Base-by-base conservation (phyloP, 2,888 invertebrate genomes). In the Lasioglossum calceatum region DNA sequence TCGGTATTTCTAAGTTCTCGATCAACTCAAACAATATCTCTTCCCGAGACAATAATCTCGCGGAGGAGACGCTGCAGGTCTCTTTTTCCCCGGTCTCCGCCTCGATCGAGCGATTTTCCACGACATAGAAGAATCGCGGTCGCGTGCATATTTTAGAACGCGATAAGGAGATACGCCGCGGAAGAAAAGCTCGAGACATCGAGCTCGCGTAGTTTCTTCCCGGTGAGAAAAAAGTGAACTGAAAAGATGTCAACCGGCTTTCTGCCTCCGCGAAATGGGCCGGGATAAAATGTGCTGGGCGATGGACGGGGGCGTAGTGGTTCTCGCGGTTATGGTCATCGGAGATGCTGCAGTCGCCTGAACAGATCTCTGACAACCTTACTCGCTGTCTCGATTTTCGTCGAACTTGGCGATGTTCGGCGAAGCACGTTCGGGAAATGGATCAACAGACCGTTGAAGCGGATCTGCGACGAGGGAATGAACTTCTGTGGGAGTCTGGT, bases 311-410 rank as follows among this genome's bases (percentile, higher is more conserved):
- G 12, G 27, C 64, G 75, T 71, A 70, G 67, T 5, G 47, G 16
- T 47, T 47, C 23, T 71, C 67, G 73, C 47, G 81, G 82, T 87
- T 85, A 87, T 77, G 85, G 82, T 70, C 86, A 77, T 39, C 70
- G 77, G 85, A 79, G 23, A 81, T 36, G 47, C 81, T n/a, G 79
- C 73, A 50, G 73, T 50, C 77, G 77, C 77, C 47, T 79, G 70
- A 47, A 67, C 82, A 82, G 82, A 85, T 85, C 81, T 77, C 70
- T 27, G 77, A 82, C 54, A 74, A 77, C 76, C 54, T 23, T 54
- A 10, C 23, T n/a, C 54, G 54, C 10, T 64, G 71, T 36, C 74
- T 42, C 70, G n/a, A n/a, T 70, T 50, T 44, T 54, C 75, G 47
- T 67, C 74, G 75, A 77, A 47, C 39, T 54, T 16, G 27, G 27